Evolutionary conservation across 1,140 invertebrate genomes (phyloP), one percentile per base, ranked within the genome.

Genomic region (Pemphigus obesinymphae): DNA sequence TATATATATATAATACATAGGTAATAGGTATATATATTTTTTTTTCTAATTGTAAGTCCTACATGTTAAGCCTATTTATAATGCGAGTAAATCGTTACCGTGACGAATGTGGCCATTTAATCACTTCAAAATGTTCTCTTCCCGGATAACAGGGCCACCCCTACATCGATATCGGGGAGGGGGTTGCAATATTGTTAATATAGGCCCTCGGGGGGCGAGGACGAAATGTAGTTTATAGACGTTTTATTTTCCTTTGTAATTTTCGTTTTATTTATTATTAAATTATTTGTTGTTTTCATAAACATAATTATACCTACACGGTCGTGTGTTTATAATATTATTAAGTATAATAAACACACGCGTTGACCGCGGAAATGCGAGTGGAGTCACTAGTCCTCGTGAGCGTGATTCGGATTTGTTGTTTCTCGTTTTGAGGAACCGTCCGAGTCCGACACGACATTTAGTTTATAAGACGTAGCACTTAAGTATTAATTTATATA

Each of bases 321-420:
- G 53, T 78, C 75, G 34, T 17, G 15, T 34, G 45, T 50, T 31
- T 73, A 17, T 70, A 73, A 4, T 58, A 58, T 58, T 26, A 4
- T 26, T 26, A 17, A n/a, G n/a, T n/a, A n/a, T n/a, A n/a, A n/a
- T n/a, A n/a, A n/a, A n/a, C n/a, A 34, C 0, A 61, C 29, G 43
- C 53, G 31, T 43, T 10, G 72, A 55, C 48, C 45, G n/a, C n/a
- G 20, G 23, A 75, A 55, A 37, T 29, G 10, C 48, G 72, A 75
- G 72, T 75, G 72, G 29, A 34, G 75, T 78, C 53, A n/a, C 72
- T 78, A 78, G 75, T 78, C 75, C 3, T 78, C 75, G 75, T 78
- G 75, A 55, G 20, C 75, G 53, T 34, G 75, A 78, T 78, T 78
- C 43, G 7, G 75, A 78, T 78, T n/a, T 61, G 75, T 43, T 43